Evolutionary conservation across 2,113 vertebrate genomes (phyloP).

Genomic region (Rhinoderma darwinii): DNA sequence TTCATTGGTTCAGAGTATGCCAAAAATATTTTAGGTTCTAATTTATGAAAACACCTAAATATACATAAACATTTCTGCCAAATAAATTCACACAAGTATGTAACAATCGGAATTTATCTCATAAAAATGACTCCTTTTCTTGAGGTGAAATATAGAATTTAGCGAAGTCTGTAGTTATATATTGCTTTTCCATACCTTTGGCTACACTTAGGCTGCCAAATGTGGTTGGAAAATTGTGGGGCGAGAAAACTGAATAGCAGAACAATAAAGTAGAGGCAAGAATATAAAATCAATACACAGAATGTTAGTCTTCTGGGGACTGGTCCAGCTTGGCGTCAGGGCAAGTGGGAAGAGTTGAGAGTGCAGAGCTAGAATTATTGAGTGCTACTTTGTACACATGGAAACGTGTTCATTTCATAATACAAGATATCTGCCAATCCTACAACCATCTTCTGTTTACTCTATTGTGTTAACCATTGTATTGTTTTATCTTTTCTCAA

Average conservation of each 20-base stretch:
- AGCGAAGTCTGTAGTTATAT: conserved; percentile 4
- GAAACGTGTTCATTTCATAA: conserved; percentile 6
- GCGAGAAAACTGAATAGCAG: conserved; percentile 38
- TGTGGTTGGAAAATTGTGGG: conserved; percentile 51
- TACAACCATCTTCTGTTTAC: neutral
- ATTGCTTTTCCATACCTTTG: conserved; percentile 46
- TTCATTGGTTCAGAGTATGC: neutral
- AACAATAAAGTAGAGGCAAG: conserved; percentile 26
- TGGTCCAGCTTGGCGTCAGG: neutral
- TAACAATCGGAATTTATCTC: neutral
- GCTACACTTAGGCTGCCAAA: conserved; percentile 3
- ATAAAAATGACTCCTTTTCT: conserved; percentile 26
- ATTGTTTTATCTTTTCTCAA: neutral
- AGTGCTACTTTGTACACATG: neutral
- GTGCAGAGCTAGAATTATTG: neutral
- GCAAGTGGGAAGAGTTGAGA: neutral
- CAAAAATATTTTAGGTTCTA: conserved; percentile 19
- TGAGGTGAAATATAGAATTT: neutral
- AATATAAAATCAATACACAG: conserved; percentile 29
- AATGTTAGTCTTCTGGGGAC: neutral
- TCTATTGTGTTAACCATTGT: neutral
- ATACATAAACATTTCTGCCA: conserved; percentile 38
- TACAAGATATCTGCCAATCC: neutral
- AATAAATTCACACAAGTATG: conserved; percentile 25
- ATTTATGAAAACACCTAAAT: conserved; percentile 34